Evolutionary conservation across 1,140 invertebrate genomes (phyloP), one percentile per base, ranked within the genome.

Genomic region (Procambarus virginalis): DNA sequence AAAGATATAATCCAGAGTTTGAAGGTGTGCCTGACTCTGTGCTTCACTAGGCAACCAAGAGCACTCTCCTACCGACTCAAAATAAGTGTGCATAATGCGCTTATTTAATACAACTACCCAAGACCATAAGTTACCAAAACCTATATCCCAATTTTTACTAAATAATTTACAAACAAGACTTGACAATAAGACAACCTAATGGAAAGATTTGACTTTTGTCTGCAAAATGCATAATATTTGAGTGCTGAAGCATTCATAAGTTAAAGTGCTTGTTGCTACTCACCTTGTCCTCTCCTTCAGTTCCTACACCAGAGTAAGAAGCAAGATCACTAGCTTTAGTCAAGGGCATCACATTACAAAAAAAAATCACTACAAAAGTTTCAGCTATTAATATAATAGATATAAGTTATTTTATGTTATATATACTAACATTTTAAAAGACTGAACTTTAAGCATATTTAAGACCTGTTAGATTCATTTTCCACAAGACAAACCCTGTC

Each of bases 271-370:
- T 79, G 45, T 6, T 48, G 49, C 68, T 79, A 70, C 86, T 87
- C 68, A 87, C 86, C 86, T 87, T 87, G 17, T 87, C 86, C 77
- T 87, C 86, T 87, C 78, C 86, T 87, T 87, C 86, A 81, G 86
- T 60, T 87, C 86, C 86, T 87, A 87, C 86, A 87, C 73, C 78
- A 87, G 86, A 80, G 80, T 70, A 87, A 64, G 79, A 81, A 81
- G 78, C 58, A 81, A 80, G 78, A 87, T 81, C 20, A 51, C 20
- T 60, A 87, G 58, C 86, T 87, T 87, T 87, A 87, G 64, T 87
- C 12, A 73, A 73, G n/a, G 34, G 17, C 64, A 73, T 34, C 12
- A 68, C 12, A 68, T 17, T 2, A 68, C 20, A 2, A 14, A 14
- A 73, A 73, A 22, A 73, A 8, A 73, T 73, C 5, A 20, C 22